A percentile compares a stretch with the other conserved stretches of the same genome.
phyloP scores from a whole-genome alignment of 2,888 invertebrate genomes.

The Anoncus sp. region DNA sequence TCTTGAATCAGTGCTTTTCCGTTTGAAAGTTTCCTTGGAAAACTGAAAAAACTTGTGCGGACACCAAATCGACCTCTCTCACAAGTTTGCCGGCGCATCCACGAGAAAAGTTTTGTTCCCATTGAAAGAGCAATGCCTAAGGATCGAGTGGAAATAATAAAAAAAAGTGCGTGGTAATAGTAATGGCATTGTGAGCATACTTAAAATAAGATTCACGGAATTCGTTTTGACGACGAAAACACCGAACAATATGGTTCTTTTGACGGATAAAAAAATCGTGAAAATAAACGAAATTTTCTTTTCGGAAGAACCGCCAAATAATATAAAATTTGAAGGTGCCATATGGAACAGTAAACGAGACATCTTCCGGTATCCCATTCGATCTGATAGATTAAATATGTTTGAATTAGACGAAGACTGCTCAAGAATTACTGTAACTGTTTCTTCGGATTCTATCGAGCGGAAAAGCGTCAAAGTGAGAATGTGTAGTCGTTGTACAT shows the following conservation, averaged over 20 bases:
- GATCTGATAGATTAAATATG: no score
- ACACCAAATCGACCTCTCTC: conserved; percentile 51
- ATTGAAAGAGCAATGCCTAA: conserved; percentile 4
- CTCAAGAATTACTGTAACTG: background rate
- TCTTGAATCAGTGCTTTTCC: conserved; percentile 51
- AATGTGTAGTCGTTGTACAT: background rate
- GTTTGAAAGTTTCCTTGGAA: conserved; percentile 57
- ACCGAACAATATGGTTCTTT: no score
- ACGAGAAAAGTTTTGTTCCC: conserved; percentile 10
- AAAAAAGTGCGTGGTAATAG: background rate
- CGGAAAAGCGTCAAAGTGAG: conserved; percentile 15
- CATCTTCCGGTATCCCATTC: no score
- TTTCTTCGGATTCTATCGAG: conserved; percentile 7
- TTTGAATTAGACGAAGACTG: no score
- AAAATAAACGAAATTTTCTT: background rate
- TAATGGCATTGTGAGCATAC: background rate
- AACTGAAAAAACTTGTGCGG: conserved; percentile 53
- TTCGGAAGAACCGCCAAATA: no score
- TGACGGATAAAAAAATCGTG: conserved; percentile 4
- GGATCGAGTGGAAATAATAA: conserved; percentile 11
- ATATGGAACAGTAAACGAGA: no score
- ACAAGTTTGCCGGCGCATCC: conserved; percentile 55
- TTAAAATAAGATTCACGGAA: no score
- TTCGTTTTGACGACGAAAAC: no score
- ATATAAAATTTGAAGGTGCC: no score